phyloP scores from a whole-genome alignment of 2,113 vertebrate genomes.

The Thymallus thymallus region DNA sequence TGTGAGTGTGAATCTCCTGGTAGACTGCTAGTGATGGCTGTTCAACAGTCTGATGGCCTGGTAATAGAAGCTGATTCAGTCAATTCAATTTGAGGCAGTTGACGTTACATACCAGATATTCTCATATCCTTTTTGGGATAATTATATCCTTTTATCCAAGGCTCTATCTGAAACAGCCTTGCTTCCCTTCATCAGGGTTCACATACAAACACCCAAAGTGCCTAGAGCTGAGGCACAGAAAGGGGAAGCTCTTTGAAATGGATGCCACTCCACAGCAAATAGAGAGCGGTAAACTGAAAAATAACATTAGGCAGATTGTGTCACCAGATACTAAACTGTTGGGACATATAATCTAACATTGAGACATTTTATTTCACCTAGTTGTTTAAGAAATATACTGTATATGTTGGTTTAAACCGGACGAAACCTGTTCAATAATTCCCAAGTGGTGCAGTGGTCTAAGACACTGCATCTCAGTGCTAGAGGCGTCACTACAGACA shows the following conservation, averaged over 20 bases:
- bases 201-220: constrained; percentile 52
- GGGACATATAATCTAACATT: neutral
- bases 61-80: too few relatives aligned
- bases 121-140: too few relatives aligned
- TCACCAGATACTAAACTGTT: neutral
- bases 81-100: too few relatives aligned
- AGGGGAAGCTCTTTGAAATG: constrained; percentile 71
- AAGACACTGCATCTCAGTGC: too few relatives aligned
- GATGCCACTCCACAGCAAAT: constrained; percentile 67
- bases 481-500: too few relatives aligned
- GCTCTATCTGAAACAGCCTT: constrained; percentile 48
- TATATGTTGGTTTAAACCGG: constrained; percentile 21
- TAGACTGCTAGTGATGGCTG: too few relatives aligned
- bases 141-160: constrained; percentile 16
- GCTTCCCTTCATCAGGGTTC: constrained; percentile 37
- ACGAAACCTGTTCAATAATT: neutral
- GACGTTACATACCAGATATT: too few relatives aligned
- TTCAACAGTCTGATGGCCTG: too few relatives aligned
- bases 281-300: constrained; percentile 57
- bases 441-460: too few relatives aligned
- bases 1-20: too few relatives aligned
- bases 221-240: constrained; percentile 59
- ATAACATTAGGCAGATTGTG: constrained; percentile 26
- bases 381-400: constrained; percentile 26
- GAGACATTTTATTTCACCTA: neutral